These are phyloP conservation scores for Periophthalmodon schlosseri DNA, from an alignment of 2,113 vertebrate genomes.

Conservation along the genomic window DNA sequence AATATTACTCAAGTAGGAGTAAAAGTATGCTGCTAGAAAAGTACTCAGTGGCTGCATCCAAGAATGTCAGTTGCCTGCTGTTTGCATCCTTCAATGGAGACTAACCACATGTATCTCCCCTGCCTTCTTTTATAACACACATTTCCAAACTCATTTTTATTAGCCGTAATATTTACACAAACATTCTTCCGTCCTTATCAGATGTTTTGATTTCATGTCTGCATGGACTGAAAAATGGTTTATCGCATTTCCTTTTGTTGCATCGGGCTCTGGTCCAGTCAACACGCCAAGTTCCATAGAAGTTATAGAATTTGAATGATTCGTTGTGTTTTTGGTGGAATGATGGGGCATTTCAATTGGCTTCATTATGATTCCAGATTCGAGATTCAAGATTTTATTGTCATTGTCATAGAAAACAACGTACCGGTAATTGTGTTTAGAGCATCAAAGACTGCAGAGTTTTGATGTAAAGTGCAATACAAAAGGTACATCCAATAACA, in stretches of 20 bases:
- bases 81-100: neutral
- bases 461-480: too few species aligned
- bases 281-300: neutral
- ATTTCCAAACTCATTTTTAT: constrained; percentile 20
- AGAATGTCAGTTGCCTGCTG: neutral
- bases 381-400: too few species aligned
- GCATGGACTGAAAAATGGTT: constrained; percentile 21
- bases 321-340: neutral
- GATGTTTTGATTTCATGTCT: constrained; percentile 43
- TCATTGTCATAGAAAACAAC: too few species aligned
- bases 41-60: neutral
- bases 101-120: neutral
- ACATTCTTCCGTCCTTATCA: constrained; percentile 41
- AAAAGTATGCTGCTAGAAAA: too few species aligned
- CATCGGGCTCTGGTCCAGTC: neutral
- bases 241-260: constrained; percentile 25
- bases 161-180: constrained; percentile 32
- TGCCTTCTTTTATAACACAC: neutral
- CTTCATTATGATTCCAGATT: neutral
- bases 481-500: too few species aligned
- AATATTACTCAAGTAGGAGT: too few species aligned
- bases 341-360: neutral
- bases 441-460: too few species aligned
- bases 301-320: neutral
- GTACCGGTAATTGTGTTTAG: too few species aligned